Evolutionary conservation across 1,140 invertebrate genomes (phyloP).

Genomic region (Cheumatopsyche charites): DNA sequence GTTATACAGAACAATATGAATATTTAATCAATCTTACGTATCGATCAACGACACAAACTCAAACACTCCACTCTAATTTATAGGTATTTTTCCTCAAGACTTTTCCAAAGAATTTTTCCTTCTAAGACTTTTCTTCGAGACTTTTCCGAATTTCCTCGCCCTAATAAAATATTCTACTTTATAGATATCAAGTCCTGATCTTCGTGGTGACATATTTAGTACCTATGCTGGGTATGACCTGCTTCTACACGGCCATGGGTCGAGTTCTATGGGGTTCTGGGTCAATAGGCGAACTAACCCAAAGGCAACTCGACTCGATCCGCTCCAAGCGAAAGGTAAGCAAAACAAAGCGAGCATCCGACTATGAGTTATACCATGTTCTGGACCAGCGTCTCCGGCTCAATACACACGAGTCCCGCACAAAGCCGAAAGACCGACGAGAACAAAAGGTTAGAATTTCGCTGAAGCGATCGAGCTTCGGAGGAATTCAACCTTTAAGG

Average conservation of each 20-base stretch:
- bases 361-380: conserved; percentile 31
- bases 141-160: not conserved
- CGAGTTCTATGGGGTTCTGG: conserved; percentile 77
- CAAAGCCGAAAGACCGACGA: too few species aligned
- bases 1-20: too few species aligned
- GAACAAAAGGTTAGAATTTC: too few species aligned
- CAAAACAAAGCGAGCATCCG: conserved; percentile 20
- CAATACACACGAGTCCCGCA: too few species aligned
- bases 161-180: too few species aligned
- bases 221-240: conserved; percentile 85
- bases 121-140: not conserved
- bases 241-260: conserved; percentile 87
- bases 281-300: conserved; percentile 88
- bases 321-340: conserved; percentile 87
- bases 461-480: too few species aligned
- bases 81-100: too few species aligned
- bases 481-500: too few species aligned
- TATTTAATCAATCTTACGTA: too few species aligned
- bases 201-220: conserved; percentile 88
- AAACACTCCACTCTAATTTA: too few species aligned
- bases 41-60: too few species aligned
- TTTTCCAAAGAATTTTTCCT: not conserved
- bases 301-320: conserved; percentile 82
- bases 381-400: not conserved
- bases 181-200: conserved; percentile 91